phyloP scores from a whole-genome alignment of 2,888 invertebrate genomes.

The Alentia gelatinosa region DNA sequence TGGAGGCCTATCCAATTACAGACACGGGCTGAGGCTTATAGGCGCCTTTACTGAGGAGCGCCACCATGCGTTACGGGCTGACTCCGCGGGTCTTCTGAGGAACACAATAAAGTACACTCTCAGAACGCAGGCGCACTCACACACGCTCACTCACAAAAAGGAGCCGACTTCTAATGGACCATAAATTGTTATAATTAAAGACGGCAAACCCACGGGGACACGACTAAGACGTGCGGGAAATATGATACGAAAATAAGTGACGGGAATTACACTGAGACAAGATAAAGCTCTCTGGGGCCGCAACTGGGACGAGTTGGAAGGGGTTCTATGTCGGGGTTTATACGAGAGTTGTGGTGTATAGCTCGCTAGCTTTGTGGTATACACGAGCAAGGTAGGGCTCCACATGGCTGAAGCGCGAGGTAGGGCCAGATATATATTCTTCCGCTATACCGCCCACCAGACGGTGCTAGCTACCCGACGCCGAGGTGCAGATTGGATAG shows the following conservation, averaged over 20 bases:
- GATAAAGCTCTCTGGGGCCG: background rate
- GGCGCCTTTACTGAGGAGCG: background rate
- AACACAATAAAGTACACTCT: too few relatives aligned
- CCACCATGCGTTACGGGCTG: too few relatives aligned
- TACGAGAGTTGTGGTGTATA: background rate
- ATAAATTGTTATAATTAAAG: slow-evolving; percentile 1
- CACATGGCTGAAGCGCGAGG: too few relatives aligned
- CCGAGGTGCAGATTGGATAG: background rate
- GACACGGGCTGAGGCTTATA: background rate
- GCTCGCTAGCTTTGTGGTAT: too few relatives aligned
- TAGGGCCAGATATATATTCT: too few relatives aligned
- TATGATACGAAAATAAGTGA: background rate
- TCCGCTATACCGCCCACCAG: too few relatives aligned
- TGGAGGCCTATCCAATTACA: background rate
- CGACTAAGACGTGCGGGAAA: background rate
- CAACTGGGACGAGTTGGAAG: background rate
- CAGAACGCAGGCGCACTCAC: background rate
- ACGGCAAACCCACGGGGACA: background rate
- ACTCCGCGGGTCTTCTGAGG: too few relatives aligned
- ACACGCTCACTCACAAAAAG: background rate
- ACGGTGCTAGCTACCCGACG: background rate
- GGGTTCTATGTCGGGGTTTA: too few relatives aligned
- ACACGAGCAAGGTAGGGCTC: too few relatives aligned
- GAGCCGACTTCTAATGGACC: background rate
- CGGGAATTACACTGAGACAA: background rate